Base-by-base conservation (phyloP, 2,113 vertebrate species). In the Carollia perspicillata region DNA sequence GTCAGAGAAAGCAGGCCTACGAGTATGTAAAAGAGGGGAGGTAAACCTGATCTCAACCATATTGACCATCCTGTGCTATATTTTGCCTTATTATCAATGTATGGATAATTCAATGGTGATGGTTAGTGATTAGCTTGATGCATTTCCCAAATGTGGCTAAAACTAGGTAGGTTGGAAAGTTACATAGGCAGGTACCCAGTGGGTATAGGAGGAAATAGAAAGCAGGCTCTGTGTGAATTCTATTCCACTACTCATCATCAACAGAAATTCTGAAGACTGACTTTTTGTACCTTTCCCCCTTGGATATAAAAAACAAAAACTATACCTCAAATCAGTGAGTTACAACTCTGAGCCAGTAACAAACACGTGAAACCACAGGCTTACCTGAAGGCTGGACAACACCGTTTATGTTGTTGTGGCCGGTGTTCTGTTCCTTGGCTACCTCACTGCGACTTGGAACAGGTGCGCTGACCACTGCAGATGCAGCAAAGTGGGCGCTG, bases 401-500 rank as follows among this genome's bases (percentile, higher is more conserved):
- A 95, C 99, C 99, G 0, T 99, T 99, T 65, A 99, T 95, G 78
- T 81, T 98, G 97, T 97, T 98, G 98, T 99, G 99, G 97, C 98
- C 97, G 93, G 98, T 96, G 97, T 94, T 99, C 78, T 99, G 99
- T 66, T 99, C 98, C 98, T 99, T 99, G 53, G 98, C 42, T 65
- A 96, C 98, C 96, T 98, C 98, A 58, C 98, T 97, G 97, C 98
- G 98, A 89, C 98, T 94, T 4, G 98, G 98, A 93, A 98, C 98
- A 30, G 99, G 98, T 10, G 99, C 98, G 92, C 98, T 99, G 85
- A 99, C 98, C 98, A 99, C 99, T 74, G 99, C 99, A 4, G 99
- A 99, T 40, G 99, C 99, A 98, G 99, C 99, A 98, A 99, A 99
- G 96, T 99, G 99, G 98, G 99, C 99, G 28, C 99, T 99, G 97